Base-by-base conservation (phyloP, 2,888 invertebrate species). In the Phortica okadai region DNA sequence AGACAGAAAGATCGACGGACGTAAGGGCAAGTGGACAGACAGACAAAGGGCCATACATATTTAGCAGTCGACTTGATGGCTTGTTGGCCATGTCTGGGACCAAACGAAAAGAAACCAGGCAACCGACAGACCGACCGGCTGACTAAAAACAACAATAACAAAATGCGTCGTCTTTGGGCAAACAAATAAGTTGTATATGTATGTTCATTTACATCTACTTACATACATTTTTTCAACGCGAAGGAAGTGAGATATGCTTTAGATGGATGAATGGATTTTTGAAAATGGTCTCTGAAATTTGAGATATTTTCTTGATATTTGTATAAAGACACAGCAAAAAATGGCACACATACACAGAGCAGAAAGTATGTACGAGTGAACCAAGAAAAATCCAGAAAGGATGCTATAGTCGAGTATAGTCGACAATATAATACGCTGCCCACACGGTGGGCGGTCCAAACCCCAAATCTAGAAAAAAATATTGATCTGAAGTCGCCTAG, bases 291-390 rank as follows among this genome's bases (percentile, higher is more conserved):
- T 79, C 82, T 84, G 85, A 86, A 85, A 85, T 86, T 85, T 85
- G 85, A 85, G 86, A 85, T 86, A 85, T 83, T 85, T 82, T 50
- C 82, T 80, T 83, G 85, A 86, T 85, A 74, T 84, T 82, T 82
- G 25, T 25, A 64, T 33, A 64, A 64, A 64, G 64, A 14, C 64
- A 16, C 21, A 45, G 8, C 21, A 45, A 69, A 25, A 25, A 69
- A 69, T 10, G 70, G 41, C 14, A 69, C 25, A 45, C 16, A 16
- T 1, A 44, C 14, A 44, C 14, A 69, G 8, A 69, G 33, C 56
- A 56, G 6, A 6, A 56, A n/a, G 10, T 0, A 56, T 56, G 11
- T 56, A 11, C 10, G 8, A 56, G 5, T 11, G 10, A 69, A 14
- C 67, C 45, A 62, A 11, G 21, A 62, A 25, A 62, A 59, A 59